Conservation (phyloP, 2,113 vertebrate species). For the Acanthisitta chloris region DNA sequence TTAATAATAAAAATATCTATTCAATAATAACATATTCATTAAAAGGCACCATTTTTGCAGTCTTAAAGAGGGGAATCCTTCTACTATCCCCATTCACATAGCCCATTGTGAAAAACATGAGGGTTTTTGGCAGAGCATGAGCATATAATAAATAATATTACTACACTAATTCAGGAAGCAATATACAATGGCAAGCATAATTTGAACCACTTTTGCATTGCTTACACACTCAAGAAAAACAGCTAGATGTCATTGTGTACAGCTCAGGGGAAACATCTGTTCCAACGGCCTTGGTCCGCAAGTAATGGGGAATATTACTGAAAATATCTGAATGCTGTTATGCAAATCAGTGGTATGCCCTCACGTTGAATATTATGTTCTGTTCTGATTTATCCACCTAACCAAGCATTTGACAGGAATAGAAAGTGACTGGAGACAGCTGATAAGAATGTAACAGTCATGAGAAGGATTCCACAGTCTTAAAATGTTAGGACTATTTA, state of each 20-base stretch:
- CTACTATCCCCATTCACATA: not conserved
- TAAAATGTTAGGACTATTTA: not conserved
- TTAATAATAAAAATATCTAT: not conserved
- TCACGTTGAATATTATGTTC: not conserved
- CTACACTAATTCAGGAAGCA: slow-evolving; percentile 38
- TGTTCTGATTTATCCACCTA: not conserved
- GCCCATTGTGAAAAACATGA: not conserved
- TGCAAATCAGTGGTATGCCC: not conserved
- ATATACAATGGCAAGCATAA: slow-evolving; percentile 27
- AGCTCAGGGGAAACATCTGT: slow-evolving; percentile 32
- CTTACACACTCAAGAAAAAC: not conserved
- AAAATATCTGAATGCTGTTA: slow-evolving; percentile 5
- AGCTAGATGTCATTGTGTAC: slow-evolving; percentile 11
- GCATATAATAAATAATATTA: slow-evolving; percentile 34
- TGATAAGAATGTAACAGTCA: not conserved
- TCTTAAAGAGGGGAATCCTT: not conserved
- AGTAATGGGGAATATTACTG: not conserved
- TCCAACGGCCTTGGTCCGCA: slow-evolving; percentile 31
- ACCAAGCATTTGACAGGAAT: not conserved
- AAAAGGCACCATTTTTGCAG: not conserved
- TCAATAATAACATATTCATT: slow-evolving; percentile 10
- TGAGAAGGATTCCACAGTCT: not conserved
- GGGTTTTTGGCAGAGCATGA: not conserved
- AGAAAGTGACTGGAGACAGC: not conserved
- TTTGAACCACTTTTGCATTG: slow-evolving; percentile 32